A percentile compares a stretch with the other conserved stretches of the same genome.
Evolutionary conservation across 2,797 vertebrate species (phyloP).

Genomic region (Sarcoramphus papa): DNA sequence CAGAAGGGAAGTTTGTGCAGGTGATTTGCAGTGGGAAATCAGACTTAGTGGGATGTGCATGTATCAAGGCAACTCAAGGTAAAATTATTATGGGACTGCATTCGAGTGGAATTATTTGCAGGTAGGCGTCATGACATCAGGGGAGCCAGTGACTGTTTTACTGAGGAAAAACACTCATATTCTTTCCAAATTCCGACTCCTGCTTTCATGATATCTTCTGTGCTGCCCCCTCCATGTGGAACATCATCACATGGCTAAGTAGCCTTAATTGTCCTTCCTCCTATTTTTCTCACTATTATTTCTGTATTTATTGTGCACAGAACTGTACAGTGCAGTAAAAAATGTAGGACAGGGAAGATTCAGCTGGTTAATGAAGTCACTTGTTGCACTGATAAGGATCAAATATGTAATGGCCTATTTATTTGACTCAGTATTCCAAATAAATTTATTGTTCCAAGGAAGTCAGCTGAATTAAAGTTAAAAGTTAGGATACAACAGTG

Average conservation of each 20-base stretch:
- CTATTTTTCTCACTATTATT: not conserved
- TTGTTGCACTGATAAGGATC: not conserved
- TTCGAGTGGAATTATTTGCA: not conserved
- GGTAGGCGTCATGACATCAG: not conserved
- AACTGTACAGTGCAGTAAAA: not conserved
- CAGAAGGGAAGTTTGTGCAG: not conserved
- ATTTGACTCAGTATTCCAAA: not conserved
- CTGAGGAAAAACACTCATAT: not conserved
- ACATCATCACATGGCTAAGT: not conserved
- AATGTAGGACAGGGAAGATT: not conserved
- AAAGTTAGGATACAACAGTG: not conserved
- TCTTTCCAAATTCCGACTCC: not conserved
- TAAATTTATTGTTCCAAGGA: not conserved
- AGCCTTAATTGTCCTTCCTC: not conserved
- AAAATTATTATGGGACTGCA: not conserved
- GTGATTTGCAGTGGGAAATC: not conserved
- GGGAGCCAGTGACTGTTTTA: not conserved
- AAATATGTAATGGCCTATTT: not conserved
- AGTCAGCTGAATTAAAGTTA: not conserved
- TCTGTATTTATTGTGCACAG: not conserved
- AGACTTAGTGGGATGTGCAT: not conserved
- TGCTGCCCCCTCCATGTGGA: not conserved
- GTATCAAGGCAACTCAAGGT: not conserved
- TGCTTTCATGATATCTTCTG: not conserved
- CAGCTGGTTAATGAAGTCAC: not conserved